phyloP scores from a whole-genome alignment of 1,140 invertebrate species.

The Campodea augens region DNA sequence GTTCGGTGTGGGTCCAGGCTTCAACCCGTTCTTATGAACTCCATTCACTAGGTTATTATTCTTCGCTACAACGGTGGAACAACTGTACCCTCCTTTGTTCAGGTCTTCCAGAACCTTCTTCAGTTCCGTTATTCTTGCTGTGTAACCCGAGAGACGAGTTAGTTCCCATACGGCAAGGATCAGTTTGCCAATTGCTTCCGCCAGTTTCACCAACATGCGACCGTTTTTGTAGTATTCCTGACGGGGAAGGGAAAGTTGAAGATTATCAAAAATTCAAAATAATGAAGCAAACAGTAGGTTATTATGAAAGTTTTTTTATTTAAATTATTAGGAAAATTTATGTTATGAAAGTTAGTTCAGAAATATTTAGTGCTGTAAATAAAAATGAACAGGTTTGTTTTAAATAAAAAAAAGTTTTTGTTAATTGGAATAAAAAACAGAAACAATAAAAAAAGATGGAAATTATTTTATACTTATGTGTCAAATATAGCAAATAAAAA shows the following conservation, averaged over 20 bases:
- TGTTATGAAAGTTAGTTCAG: too few species aligned
- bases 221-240: slow-evolving; percentile 88
- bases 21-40: background rate
- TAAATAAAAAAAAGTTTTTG: background rate
- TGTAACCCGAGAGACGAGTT: slow-evolving; percentile 83
- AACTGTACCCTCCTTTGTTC: slow-evolving; percentile 62
- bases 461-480: too few species aligned
- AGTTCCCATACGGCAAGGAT: slow-evolving; percentile 86
- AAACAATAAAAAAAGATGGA: too few species aligned
- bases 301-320: too few species aligned
- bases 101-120: slow-evolving; percentile 67
- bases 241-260: slow-evolving; percentile 21
- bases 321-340: slow-evolving; percentile 4
- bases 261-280: slow-evolving; percentile 1
- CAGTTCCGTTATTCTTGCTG: slow-evolving; percentile 78
- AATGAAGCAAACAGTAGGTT: background rate
- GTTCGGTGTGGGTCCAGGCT: background rate
- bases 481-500: too few species aligned
- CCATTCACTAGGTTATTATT: slow-evolving; percentile 6
- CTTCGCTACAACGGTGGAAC: slow-evolving; percentile 59
- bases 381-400: background rate
- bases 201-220: slow-evolving; percentile 88
- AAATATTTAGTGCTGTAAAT: background rate
- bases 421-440: background rate
- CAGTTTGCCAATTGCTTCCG: slow-evolving; percentile 86